phyloP scores from a whole-genome alignment of 2,888 invertebrate genomes.

The Furcula furcula region DNA sequence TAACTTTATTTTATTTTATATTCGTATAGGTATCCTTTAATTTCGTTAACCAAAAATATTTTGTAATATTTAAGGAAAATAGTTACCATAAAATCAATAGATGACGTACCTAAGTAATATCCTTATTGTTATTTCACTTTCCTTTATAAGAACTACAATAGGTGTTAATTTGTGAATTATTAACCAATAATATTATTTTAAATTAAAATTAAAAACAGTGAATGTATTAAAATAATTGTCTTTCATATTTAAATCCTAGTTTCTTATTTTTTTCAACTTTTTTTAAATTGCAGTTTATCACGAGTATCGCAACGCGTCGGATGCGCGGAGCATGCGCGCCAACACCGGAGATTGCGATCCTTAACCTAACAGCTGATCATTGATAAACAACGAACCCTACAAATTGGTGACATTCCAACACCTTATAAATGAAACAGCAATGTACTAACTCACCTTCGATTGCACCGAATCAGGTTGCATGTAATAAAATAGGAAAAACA shows the following conservation, averaged over 20 bases:
- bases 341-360: slow-evolving; percentile 35
- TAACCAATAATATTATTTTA: too few relatives aligned
- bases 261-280: neutral
- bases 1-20: too few relatives aligned
- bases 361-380: slow-evolving; percentile 55
- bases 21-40: too few relatives aligned
- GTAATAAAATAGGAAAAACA: slow-evolving; percentile 71
- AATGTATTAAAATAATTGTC: neutral
- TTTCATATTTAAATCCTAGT: too few relatives aligned
- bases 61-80: too few relatives aligned
- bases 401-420: slow-evolving; percentile 13
- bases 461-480: slow-evolving; percentile 69
- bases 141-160: too few relatives aligned
- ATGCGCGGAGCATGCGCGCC: slow-evolving; percentile 61
- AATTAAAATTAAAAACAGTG: neutral
- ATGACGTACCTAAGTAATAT: too few relatives aligned
- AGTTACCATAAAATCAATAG: too few relatives aligned
- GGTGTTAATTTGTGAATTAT: too few relatives aligned
- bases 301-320: slow-evolving; percentile 45
- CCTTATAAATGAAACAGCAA: slow-evolving; percentile 11
- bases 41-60: too few relatives aligned
- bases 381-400: slow-evolving; percentile 35
- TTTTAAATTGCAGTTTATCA: slow-evolving; percentile 42
- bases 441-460: slow-evolving; percentile 55
- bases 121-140: too few relatives aligned